phyloP scores from a whole-genome alignment of 2,113 vertebrate genomes.

The rabbit (Oryctolagus cuniculus) region DNA sequence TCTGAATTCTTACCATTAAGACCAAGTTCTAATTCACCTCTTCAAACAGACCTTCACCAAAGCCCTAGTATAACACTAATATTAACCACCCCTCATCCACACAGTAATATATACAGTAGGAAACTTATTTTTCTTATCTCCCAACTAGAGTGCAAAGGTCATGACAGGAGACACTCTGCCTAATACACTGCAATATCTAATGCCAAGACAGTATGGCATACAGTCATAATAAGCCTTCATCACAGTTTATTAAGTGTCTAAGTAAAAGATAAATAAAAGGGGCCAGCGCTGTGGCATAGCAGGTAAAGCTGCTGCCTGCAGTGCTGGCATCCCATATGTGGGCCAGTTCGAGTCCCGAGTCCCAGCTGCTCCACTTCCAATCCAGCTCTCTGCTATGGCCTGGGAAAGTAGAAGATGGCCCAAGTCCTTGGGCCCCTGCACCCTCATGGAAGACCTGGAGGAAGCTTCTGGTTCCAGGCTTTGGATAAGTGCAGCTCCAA shows the following conservation, averaged over 20 bases:
- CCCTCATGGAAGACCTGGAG: no score
- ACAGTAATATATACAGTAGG: background rate
- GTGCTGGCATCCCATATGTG: no score
- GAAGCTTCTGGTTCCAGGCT: no score
- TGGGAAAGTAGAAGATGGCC: no score
- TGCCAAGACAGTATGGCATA: background rate
- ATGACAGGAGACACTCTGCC: background rate
- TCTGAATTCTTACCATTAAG: background rate
- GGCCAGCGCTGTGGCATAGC: no score
- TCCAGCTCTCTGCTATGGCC: no score
- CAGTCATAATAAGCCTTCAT: background rate
- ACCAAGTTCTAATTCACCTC: constrained; percentile 19
- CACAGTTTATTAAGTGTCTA: constrained; percentile 12
- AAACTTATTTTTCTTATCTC: background rate
- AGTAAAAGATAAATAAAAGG: no score
- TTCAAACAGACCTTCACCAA: background rate
- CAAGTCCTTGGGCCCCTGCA: no score
- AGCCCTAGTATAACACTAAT: background rate
- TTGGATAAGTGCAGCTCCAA: no score
- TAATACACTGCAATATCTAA: background rate
- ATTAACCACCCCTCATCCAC: background rate
- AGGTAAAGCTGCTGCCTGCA: no score
- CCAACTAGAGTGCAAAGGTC: background rate
- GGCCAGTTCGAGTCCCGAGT: no score
- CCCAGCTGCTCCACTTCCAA: no score